phyloP scores from a whole-genome alignment of 1,140 invertebrate species.

The Octopus sinensis region DNA sequence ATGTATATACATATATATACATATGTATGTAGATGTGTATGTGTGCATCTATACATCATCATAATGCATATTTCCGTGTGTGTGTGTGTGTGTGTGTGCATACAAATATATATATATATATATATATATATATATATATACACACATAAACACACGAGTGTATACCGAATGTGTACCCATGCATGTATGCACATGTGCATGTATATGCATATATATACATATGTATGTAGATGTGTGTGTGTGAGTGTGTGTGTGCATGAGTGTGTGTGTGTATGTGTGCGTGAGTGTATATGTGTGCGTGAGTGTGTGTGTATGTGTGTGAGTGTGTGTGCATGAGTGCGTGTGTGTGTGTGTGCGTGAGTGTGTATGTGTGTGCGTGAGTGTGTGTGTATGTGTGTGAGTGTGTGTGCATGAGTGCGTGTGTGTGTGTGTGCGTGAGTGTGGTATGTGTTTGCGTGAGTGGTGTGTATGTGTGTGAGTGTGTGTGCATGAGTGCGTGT shows the following conservation, averaged over 20 bases:
- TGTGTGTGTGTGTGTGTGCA: neutral
- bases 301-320: neutral
- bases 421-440: too few species aligned
- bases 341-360: neutral
- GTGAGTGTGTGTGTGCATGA: neutral
- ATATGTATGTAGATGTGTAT: too few species aligned
- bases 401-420: too few species aligned
- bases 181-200: neutral
- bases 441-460: too few species aligned
- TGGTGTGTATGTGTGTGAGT: too few species aligned
- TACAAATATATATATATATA: neutral
- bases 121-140: neutral
- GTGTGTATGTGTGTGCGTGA: neutral
- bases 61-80: neutral
- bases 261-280: neutral
- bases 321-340: neutral
- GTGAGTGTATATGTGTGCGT: neutral
- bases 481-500: too few species aligned
- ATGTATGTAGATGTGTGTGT: neutral
- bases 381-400: too few species aligned
- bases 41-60: too few species aligned
- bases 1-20: neutral
- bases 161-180: neutral
- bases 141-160: neutral
- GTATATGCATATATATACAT: neutral